Evolutionary conservation across 2,888 invertebrate species (phyloP).

Genomic region (Spisula solida): DNA sequence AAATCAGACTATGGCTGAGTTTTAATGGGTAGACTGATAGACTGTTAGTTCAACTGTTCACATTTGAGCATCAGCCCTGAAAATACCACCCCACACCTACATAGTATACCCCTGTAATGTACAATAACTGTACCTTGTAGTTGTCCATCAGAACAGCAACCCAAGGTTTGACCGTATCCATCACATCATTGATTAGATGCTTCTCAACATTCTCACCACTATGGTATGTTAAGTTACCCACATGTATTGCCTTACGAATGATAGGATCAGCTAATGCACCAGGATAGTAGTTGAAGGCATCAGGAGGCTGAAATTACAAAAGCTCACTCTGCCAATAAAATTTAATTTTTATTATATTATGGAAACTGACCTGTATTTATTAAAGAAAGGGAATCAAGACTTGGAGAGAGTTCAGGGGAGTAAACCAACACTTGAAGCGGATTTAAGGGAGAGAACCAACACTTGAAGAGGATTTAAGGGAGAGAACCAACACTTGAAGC

Average conservation of each 20-base stretch:
- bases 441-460: not conserved
- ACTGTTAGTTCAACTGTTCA: too few species aligned
- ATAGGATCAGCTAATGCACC: slow-evolving; percentile 84
- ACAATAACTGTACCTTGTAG: slow-evolving; percentile 80
- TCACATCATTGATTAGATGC: slow-evolving; percentile 91
- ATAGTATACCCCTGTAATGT: too few species aligned
- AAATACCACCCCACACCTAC: too few species aligned
- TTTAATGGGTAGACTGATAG: too few species aligned
- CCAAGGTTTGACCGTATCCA: slow-evolving; percentile 92
- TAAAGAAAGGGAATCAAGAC: too few species aligned
- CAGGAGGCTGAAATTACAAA: slow-evolving; percentile 75
- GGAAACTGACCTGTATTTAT: too few species aligned
- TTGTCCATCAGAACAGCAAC: slow-evolving; percentile 85
- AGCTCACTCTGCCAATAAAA: too few species aligned
- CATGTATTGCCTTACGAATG: slow-evolving; percentile 93
- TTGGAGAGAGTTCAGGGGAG: not conserved
- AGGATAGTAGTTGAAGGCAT: slow-evolving; percentile 82
- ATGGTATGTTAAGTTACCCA: slow-evolving; percentile 92
- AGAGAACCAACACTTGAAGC: not conserved
- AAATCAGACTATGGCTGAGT: too few species aligned
- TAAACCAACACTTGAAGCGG: not conserved
- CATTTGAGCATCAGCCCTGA: too few species aligned
- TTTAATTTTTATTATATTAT: too few species aligned
- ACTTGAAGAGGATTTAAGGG: not conserved
- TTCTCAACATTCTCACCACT: slow-evolving; percentile 90